A percentile compares a stretch with the other conserved stretches of the same genome.
Conservation (phyloP, 1,140 invertebrate genomes). For the Drosophila melanica region DNA sequence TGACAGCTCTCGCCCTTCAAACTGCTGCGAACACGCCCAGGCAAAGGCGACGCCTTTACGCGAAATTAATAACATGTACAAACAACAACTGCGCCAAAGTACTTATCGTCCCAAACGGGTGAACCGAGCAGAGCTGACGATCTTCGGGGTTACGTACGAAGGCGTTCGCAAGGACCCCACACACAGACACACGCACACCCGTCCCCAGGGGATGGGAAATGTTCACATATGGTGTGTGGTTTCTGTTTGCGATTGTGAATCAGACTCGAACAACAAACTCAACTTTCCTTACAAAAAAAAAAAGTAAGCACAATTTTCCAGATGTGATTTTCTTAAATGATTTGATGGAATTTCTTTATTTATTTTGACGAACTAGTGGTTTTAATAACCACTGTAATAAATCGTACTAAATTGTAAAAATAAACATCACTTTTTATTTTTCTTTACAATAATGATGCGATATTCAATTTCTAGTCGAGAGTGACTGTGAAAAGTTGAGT, state of each 20-base stretch:
- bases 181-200: constrained; percentile 22
- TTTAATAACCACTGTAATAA: no score
- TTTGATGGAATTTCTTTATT: no score
- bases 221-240: constrained; percentile 34
- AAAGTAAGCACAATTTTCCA: no score
- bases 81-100: constrained; percentile 70
- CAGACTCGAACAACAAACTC: background rate
- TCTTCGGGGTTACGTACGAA: background rate
- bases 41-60: constrained; percentile 56
- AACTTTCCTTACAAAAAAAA: no score
- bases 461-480: no score
- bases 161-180: constrained; percentile 24
- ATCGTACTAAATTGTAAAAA: no score
- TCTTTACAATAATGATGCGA: no score
- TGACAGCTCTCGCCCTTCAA: constrained; percentile 60
- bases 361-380: no score
- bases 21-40: constrained; percentile 2
- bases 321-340: no score
- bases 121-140: background rate
- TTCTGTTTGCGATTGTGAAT: constrained; percentile 16
- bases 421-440: no score
- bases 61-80: constrained; percentile 79
- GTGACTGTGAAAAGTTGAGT: no score
- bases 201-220: background rate
- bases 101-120: constrained; percentile 61